These are phyloP conservation scores for Zaprionus inermis DNA, from an alignment of 1,140 invertebrate species.

Conservation along the genomic window DNA sequence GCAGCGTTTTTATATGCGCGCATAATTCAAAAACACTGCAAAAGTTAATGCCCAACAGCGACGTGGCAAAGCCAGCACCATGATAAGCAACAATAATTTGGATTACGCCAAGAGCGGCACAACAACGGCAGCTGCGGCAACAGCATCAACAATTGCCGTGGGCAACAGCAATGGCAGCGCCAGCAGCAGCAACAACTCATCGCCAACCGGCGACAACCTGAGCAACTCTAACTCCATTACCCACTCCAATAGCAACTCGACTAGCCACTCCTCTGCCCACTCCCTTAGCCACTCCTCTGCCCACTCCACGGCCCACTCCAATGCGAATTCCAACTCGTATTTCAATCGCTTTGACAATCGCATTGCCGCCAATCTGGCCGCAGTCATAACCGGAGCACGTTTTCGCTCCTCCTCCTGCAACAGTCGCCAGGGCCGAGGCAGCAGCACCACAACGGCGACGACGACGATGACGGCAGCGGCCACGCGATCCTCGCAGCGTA, in stretches of 20 bases:
- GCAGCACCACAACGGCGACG: constrained; percentile 15
- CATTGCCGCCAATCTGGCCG: constrained; percentile 77
- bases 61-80: constrained; percentile 49
- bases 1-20: constrained; percentile 80
- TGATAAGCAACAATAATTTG: constrained; percentile 84
- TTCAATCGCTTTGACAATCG: constrained; percentile 82
- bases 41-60: constrained; percentile 79
- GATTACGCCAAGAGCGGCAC: constrained; percentile 74
- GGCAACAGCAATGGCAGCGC: constrained; percentile 60
- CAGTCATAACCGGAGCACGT: constrained; percentile 68
- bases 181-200: constrained; percentile 76
- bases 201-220: constrained; percentile 62
- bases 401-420: constrained; percentile 76
- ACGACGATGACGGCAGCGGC: constrained; percentile 29
- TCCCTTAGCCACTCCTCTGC: constrained; percentile 19
- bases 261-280: constrained; percentile 26
- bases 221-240: constrained; percentile 45
- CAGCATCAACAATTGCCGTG: constrained; percentile 22
- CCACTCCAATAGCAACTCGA: constrained; percentile 40
- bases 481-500: background rate
- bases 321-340: constrained; percentile 59
- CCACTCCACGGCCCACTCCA: constrained; percentile 45
- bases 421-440: constrained; percentile 44
- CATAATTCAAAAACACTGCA: constrained; percentile 80
- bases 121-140: constrained; percentile 15